These are phyloP conservation scores for Eriosoma lanigerum DNA, from an alignment of 1,140 invertebrate species.

Conservation along the genomic window DNA sequence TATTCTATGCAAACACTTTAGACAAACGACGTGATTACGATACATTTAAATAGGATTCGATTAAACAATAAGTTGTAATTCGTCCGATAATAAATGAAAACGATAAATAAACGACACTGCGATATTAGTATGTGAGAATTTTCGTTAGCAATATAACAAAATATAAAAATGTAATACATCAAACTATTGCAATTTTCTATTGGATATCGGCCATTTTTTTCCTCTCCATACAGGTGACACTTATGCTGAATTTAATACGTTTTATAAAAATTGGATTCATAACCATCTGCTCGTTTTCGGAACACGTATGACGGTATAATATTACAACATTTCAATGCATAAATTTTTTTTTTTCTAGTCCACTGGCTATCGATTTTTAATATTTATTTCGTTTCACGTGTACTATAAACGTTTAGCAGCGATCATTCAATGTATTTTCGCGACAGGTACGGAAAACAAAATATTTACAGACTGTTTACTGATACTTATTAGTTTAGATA, in stretches of 20 bases:
- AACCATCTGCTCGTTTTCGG: conserved; percentile 17
- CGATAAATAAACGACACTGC: neutral
- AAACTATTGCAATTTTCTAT: conserved; percentile 7
- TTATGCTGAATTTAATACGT: conserved; percentile 37
- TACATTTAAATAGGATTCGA: no score
- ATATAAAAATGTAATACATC: neutral
- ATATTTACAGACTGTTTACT: no score
- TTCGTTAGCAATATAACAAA: neutral
- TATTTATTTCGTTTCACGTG: neutral
- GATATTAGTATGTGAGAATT: neutral
- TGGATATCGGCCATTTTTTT: conserved; percentile 25
- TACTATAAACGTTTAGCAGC: no score
- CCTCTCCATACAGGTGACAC: conserved; percentile 12
- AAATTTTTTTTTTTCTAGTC: conserved; percentile 5
- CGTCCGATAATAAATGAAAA: neutral
- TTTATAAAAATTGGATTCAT: conserved; percentile 41
- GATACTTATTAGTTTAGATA: no score
- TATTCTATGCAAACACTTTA: no score
- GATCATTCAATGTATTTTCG: no score
- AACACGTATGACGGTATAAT: neutral
- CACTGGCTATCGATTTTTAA: neutral
- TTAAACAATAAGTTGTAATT: no score
- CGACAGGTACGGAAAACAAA: no score
- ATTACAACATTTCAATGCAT: neutral
- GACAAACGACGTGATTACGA: no score